A percentile compares a stretch with the other conserved stretches of the same genome.
Conservation (phyloP, 1,140 invertebrate genomes). For the Saccostrea echinata region DNA sequence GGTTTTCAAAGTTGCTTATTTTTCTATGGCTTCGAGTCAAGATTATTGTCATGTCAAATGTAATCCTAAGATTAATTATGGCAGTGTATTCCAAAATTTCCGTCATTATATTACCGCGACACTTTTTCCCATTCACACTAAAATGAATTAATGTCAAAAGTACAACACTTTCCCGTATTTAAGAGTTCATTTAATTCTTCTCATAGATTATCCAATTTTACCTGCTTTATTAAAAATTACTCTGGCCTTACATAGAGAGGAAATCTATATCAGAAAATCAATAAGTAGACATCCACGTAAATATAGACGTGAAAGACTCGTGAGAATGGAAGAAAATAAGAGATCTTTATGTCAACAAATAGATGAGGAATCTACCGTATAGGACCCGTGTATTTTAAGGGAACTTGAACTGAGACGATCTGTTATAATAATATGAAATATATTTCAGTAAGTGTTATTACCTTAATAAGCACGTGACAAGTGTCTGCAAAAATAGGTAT, state of each 20-base stretch:
- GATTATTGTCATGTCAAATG: no score
- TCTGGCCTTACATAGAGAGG: neutral
- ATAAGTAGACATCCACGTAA: neutral
- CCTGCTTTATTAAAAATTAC: neutral
- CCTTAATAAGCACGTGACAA: conserved; percentile 22
- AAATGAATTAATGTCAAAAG: no score
- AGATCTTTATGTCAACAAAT: neutral
- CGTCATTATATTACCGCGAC: no score
- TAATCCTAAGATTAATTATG: no score
- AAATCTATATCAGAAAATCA: neutral
- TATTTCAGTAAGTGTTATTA: conserved; percentile 11
- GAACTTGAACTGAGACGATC: conserved; percentile 14
- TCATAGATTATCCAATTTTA: neutral
- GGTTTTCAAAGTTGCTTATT: no score
- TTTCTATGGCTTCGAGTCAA: no score
- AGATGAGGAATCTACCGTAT: neutral
- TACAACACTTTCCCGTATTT: no score
- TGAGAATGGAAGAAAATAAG: neutral
- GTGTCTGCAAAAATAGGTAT: neutral
- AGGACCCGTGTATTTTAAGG: neutral
- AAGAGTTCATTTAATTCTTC: no score
- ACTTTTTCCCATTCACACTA: no score
- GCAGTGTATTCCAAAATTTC: no score
- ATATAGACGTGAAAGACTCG: neutral
- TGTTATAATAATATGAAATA: neutral